Evolutionary conservation across 1,140 invertebrate species (phyloP), one percentile per base, ranked within the genome.

Genomic region (Leptinotarsa defecta): DNA sequence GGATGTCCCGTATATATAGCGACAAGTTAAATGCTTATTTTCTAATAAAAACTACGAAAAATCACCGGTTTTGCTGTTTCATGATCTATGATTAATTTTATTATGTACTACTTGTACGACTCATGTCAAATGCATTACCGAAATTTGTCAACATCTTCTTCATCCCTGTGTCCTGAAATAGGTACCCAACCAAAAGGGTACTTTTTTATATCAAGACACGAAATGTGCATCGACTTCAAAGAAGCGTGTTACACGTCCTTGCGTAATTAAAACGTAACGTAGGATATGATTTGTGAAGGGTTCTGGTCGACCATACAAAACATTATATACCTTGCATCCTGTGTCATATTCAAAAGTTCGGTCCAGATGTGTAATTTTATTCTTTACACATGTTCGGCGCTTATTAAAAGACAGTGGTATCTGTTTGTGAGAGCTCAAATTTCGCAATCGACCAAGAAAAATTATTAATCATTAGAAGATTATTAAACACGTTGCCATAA

Each of bases 231-330:
- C 13, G 52, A 17, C 15, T 57, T n/a, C 52, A 15, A 57, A 57
- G 52, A 57, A 57, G 52, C n/a, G 52, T 57, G 52, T 57, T 57
- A n/a, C n/a, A 57, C 52, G 52, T 57, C 52, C n/a, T 57, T 15
- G 52, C 13, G 6, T 57, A 57, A 19, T 57, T 57, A 57, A 43
- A 57, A 57, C 13, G 52, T 57, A 57, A 57, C n/a, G 13, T 57
- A 15, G 52, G 52, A 57, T 57, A n/a, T 57, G 52, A 57, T 57
- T 57, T 57, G 52, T 57, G 52, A 57, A 57, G 52, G 52, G 52
- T 57, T 57, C 52, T 17, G 52, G 52, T 57, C 52, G 34, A 43
- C 34, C 34, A 11, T 43, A 57, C 52, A 57, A 57, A 57, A 57
- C n/a, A 57, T 13, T 17, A 57, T 19, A 19, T 57, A 57, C 52